These are phyloP conservation scores for Diplodus puntazzo DNA, from an alignment of 2,797 vertebrate species.

Conservation along the genomic window DNA sequence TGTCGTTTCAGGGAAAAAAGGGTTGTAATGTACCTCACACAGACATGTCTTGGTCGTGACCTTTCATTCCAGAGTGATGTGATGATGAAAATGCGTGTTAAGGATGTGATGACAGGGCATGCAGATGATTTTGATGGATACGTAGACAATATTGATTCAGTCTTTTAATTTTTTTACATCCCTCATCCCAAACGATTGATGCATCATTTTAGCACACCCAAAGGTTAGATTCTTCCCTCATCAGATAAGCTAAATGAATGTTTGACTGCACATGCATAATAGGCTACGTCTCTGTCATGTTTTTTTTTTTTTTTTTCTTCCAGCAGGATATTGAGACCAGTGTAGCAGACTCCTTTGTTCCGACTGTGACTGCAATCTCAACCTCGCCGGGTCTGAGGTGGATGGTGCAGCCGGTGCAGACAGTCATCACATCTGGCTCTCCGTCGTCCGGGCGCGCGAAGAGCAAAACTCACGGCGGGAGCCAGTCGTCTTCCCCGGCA, in stretches of 20 bases:
- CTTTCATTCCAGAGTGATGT: slow-evolving; percentile 50
- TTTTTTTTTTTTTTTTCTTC: neutral
- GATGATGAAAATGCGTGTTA: slow-evolving; percentile 14
- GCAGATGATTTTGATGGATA: slow-evolving; percentile 21
- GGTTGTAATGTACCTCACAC: slow-evolving; percentile 6
- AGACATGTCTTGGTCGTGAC: slow-evolving; percentile 56
- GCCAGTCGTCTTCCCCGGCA: slow-evolving; percentile 73
- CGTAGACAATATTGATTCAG: slow-evolving; percentile 6
- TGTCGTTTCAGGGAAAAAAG: neutral
- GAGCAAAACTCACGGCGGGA: slow-evolving; percentile 79
- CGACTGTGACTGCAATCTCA: slow-evolving; percentile 91
- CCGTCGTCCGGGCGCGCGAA: slow-evolving; percentile 85
- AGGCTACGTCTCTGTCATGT: slow-evolving; percentile 42
- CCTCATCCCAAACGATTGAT: slow-evolving; percentile 46
- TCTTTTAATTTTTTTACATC: slow-evolving; percentile 12
- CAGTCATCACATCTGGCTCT: slow-evolving; percentile 86
- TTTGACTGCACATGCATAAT: slow-evolving; percentile 33
- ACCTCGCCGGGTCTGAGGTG: slow-evolving; percentile 90
- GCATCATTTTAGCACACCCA: slow-evolving; percentile 52
- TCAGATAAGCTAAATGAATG: slow-evolving; percentile 39
- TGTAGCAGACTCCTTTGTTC: slow-evolving; percentile 89
- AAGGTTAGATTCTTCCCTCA: slow-evolving; percentile 58
- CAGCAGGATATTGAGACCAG: slow-evolving; percentile 86
- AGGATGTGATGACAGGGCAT: slow-evolving; percentile 6
- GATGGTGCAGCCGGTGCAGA: slow-evolving; percentile 88